A percentile compares a stretch with the other conserved stretches of the same genome.
phyloP scores from a whole-genome alignment of 2,888 invertebrate species.

The Nemurella pictetii region DNA sequence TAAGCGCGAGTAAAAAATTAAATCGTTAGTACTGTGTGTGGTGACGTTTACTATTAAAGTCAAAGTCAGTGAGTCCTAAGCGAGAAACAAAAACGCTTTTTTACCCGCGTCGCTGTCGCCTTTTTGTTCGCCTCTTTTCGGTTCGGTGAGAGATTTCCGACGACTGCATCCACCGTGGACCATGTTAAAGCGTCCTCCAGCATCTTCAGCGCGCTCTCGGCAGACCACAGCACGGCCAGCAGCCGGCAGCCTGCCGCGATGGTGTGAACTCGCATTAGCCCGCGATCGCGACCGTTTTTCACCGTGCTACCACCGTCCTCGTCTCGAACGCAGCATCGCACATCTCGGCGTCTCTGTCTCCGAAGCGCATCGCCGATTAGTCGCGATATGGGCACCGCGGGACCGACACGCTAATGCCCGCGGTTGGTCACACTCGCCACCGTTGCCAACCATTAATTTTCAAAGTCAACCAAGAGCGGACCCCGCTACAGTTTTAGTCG shows the following conservation, averaged over 20 bases:
- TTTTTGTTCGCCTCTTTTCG: neutral
- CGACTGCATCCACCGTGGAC: too few relatives aligned
- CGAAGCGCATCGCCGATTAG: neutral
- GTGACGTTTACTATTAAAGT: conserved; percentile 30
- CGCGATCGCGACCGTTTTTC: conserved; percentile 16
- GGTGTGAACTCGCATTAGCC: conserved; percentile 28
- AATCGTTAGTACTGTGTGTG: conserved; percentile 28
- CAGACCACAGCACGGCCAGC: neutral
- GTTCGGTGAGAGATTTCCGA: neutral
- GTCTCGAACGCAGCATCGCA: neutral
- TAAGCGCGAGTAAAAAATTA: conserved; percentile 26
- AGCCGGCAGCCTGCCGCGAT: too few relatives aligned
- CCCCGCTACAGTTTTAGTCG: conserved; percentile 23
- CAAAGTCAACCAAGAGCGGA: conserved; percentile 30
- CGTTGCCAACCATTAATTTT: conserved; percentile 31
- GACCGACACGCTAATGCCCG: neutral
- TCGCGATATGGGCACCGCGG: neutral
- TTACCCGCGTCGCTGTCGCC: neutral
- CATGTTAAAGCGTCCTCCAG: neutral
- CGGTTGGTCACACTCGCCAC: conserved; percentile 18
- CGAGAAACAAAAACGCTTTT: conserved; percentile 14
- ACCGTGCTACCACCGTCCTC: neutral
- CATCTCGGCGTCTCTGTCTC: neutral
- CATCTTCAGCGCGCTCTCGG: neutral
- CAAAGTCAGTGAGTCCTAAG: conserved; percentile 4